Base-by-base conservation (phyloP, 2,888 invertebrate species). In the Helleia helle region DNA sequence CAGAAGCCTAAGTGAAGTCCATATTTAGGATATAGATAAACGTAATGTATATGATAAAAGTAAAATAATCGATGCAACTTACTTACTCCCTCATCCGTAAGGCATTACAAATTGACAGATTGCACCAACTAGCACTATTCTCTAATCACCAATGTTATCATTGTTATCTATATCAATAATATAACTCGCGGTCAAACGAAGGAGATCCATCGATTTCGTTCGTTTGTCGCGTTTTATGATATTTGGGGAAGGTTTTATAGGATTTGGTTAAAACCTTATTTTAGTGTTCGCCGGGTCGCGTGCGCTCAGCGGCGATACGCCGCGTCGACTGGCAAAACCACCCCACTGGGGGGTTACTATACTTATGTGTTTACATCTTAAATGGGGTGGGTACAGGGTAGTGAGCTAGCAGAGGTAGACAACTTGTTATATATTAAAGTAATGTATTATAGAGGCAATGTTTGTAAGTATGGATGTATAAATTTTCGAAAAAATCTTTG, bases 311-410 rank as follows among this genome's bases (percentile, higher is more conserved):
- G 75, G 72, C 74, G 54, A 47, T 49, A 46, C 55, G 74, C 79
- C 80, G 81, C 73, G 64, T 51, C 59, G 62, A 81, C 81, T 81
- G 73, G 52, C 50, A 49, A 54, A 54, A 43, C 56, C 55, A 52
- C 63, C 66, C 68, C 60, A 58, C 52, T 43, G 49, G 51, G 53
- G 52, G 55, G 56, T 56, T 58, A 38, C 62, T 77, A 79, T 80
- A 80, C 73, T 71, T 80, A 66, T 74, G 62, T 76, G 77, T 81
- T 79, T 80, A 77, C 80, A 74, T 77, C 80, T 77, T 75, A 73
- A 77, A 77, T 74, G 72, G 76, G 71, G 75, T 73, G 65, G 52
- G 62, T 55, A 58, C 53, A 77, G 80, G 65, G 65, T 66, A 54
- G 34, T 41, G 9, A 2, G 9, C 4, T 11, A n/a, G 24, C 40